Conservation (phyloP, 1,140 invertebrate genomes). For the Cyclargus thomasi region DNA sequence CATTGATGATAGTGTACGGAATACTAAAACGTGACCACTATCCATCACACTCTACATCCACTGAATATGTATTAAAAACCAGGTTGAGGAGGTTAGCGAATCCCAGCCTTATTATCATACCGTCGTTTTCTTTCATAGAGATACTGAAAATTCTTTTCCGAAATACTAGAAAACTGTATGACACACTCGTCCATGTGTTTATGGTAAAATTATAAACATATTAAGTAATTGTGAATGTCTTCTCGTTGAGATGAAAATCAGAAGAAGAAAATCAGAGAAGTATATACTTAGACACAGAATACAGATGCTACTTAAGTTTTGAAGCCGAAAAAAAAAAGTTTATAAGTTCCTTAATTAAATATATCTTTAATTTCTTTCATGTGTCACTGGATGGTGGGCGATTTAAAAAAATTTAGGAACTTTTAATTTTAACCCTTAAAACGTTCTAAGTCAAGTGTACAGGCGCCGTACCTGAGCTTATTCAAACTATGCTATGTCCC, state of each 20-base stretch:
- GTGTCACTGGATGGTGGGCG: not conserved
- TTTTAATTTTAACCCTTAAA: not conserved
- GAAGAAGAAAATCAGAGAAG: no score
- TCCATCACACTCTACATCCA: not conserved
- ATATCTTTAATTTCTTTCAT: not conserved
- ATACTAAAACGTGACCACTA: not conserved
- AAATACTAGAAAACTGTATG: no score
- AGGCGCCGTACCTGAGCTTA: constrained; percentile 1
- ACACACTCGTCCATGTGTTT: no score
- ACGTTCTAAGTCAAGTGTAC: not conserved
- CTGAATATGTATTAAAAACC: not conserved
- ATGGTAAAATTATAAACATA: no score
- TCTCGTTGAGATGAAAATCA: no score
- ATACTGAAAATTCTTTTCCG: not conserved
- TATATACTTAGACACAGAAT: no score
- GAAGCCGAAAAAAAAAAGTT: no score
- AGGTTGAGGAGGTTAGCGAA: not conserved
- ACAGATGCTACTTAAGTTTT: no score
- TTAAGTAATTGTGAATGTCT: no score
- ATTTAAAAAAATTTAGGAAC: not conserved
- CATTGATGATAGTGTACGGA: not conserved
- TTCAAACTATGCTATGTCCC: constrained; percentile 10
- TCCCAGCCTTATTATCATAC: not conserved
- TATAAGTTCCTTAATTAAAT: no score
- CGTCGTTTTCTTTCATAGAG: not conserved